phyloP scores from a whole-genome alignment of 1,140 invertebrate species.

The Leptoteleia sp. region DNA sequence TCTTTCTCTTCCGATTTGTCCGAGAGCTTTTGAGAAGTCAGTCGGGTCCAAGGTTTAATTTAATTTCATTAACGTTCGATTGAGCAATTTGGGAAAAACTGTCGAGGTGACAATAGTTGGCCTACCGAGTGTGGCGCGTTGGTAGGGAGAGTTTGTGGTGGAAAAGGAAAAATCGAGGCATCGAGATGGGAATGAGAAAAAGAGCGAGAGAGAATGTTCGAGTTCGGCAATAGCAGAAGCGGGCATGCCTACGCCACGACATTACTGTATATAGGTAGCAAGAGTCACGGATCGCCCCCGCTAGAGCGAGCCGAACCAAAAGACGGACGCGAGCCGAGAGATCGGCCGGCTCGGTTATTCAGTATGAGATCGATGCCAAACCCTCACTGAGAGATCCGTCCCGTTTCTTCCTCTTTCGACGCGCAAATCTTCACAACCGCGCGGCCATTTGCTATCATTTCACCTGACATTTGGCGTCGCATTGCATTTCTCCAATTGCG shows the following conservation, averaged over 20 bases:
- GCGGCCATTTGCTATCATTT: no score
- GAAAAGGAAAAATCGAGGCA: conserved; percentile 16
- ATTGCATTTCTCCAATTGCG: no score
- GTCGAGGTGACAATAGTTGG: no score
- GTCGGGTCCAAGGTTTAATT: no score
- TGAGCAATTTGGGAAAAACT: no score
- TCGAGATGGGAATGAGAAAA: conserved; percentile 53
- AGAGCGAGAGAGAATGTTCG: conserved; percentile 62
- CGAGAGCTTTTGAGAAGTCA: no score
- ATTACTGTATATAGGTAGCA: conserved; percentile 66
- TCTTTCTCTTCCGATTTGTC: no score
- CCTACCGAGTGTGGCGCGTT: no score
- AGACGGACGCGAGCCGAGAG: conserved; percentile 69
- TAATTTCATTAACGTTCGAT: no score
- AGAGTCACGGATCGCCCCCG: conserved; percentile 72
- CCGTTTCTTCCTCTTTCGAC: conserved; percentile 31
- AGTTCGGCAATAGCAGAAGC: conserved; percentile 42
- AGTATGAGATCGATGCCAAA: conserved; percentile 64
- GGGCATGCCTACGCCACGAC: conserved; percentile 61
- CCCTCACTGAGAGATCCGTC: conserved; percentile 36
- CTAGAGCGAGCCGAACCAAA: conserved; percentile 69
- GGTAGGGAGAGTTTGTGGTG: no score
- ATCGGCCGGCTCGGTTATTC: conserved; percentile 60
- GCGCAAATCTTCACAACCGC: no score
- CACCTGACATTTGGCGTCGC: no score